Base-by-base conservation (phyloP, 2,113 vertebrate species). In the Damaliscus lunatus region DNA sequence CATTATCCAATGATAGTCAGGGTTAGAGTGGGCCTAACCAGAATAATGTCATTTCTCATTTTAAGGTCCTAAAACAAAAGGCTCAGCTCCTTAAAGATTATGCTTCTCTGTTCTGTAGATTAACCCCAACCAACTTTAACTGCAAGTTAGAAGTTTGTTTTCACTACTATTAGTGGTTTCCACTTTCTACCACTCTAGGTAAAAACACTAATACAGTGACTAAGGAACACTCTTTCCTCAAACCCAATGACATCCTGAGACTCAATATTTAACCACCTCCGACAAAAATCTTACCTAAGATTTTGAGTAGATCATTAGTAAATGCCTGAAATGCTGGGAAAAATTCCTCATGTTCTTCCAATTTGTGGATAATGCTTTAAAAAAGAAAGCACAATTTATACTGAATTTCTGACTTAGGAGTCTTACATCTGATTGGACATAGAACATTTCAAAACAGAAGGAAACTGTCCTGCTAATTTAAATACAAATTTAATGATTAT, bases 341-440 rank as follows among this genome's bases (percentile, higher is more conserved):
- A 98, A 99, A 99, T 94, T 99, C 98, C 2, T 99, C 99, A 0
- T 99, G 99, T 96, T 99, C 99, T 99, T 99, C 99, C 91, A 99
- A 97, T 95, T 99, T 99, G 93, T 78, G 57, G 83, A 99, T 99
- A 97, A 99, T 99, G 90, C 99, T 99, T 98, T 74, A 97, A 80
- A 92, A 90, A 92, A 60, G 60, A 98, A 98, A 97, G 43, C 40
- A 86, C 43, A 98, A 84, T 96, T 98, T 95, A 98, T 2, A 95
- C 19, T 83, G 85, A 91, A 93, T 88, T 97, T 94, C 55, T 59
- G 91, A 89, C 13, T 90, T 83, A 84, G 8, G 4, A n/a, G 53
- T 94, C 48, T 88, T 95, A 21, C 12, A 91, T 64, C 27, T 90
- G 81, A 94, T 19, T 86, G 57, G 84, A 91, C 74, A 88, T 2